Base-by-base conservation (phyloP, 2,797 vertebrate species). In the Microcaecilia unicolor region DNA sequence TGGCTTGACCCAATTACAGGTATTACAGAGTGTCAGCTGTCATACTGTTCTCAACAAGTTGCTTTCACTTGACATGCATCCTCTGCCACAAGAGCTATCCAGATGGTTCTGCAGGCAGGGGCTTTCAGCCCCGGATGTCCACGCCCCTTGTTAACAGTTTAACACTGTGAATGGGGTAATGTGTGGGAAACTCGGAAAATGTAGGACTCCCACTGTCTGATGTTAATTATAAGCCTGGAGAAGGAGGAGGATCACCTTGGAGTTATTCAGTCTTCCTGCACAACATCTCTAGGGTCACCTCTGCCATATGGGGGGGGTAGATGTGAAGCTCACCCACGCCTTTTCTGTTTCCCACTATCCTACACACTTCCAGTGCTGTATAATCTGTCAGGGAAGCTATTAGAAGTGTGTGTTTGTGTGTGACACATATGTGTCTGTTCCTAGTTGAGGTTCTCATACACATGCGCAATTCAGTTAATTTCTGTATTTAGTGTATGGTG, bases 31-130 rank as follows among this genome's bases (percentile, higher is more conserved):
- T 58, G 37, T 41, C 17, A 19, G 40, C 34, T n/a, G n/a, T n/a
- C 2, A 39, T 28, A 2, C 46, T 34, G 48, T 6, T 31, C 32
- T 15, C 28, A 61, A 56, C 69, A 53, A n/a, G n/a, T n/a, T n/a
- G n/a, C n/a, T n/a, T n/a, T n/a, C n/a, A n/a, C n/a, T n/a, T n/a
- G n/a, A 63, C 67, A 64, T 54, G 46, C 25, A 15, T 53, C 45
- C 37, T 31, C 37, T 51, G 41, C 48, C 46, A 22, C 7, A 11
- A 22, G 69, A 22, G 52, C 34, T 3, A 60, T 61, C 72, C 79
- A 82, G 79, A 77, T 79, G 77, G 76, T 61, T 47, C 44, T 46
- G 47, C 59, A 9, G 55, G 63, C 61, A 23, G 18, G 25, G 9
- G 36, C 44, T 43, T 49, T 55, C 33, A 24, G 15, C 34, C 19